Base-by-base conservation (phyloP, 2,888 invertebrate species). In the Laothoe populi region DNA sequence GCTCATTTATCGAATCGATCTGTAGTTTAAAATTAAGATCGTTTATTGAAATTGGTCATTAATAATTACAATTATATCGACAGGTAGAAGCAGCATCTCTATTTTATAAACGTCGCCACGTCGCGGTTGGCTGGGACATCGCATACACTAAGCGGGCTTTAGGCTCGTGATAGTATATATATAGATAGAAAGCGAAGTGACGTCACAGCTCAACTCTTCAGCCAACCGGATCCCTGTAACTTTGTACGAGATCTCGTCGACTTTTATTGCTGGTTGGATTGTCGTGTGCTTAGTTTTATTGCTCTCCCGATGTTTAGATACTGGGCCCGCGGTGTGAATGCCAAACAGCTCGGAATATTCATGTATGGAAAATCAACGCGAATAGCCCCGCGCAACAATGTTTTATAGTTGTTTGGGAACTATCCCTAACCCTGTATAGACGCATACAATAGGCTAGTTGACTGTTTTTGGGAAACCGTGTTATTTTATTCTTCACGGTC, bases 231-330 rank as follows among this genome's bases (percentile, higher is more conserved):
- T 70, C 77, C 73, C 69, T 70, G 74, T 70, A 83, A 83, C 79
- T 81, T 77, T 66, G 67, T 68, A 70, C 73, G 78, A 72, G 75
- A 81, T 76, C 78, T 76, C 74, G 65, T 76, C 74, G 65, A 73
- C 73, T 88, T 92, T 91, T 92, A 92, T 88, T 84, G 83, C 83
- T 77, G 80, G 79, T 79, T 71, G 84, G 84, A 88, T 90, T 86
- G 86, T 86, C 82, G 82, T 84, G 86, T 83, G 84, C 90, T 91
- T 90, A 91, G 88, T 90, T 92, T 91, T 90, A 90, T 86, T 85
- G 83, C 84, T 84, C 86, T 83, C 82, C 70, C 79, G 71, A 79
- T 83, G 88, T 84, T 88, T 85, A 87, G 85, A 84, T 72, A 79
- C 76, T 68, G 79, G 75, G 72, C 66, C 73, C 75, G 78, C 63